Base-by-base conservation (phyloP, 2,113 vertebrate species). In the Phainopepla nitens region DNA sequence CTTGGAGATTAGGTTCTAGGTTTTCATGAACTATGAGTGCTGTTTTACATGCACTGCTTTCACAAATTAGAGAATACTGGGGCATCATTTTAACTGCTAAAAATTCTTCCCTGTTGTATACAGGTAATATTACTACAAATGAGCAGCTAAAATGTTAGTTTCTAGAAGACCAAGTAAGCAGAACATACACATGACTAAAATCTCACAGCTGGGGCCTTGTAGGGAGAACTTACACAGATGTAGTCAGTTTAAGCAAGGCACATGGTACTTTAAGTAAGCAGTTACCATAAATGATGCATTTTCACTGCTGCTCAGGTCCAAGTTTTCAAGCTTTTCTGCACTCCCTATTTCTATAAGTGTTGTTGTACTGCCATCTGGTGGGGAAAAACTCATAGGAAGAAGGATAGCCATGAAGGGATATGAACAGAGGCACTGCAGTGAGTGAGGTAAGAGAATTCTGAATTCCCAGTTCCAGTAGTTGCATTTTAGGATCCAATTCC, bases 301-400 rank as follows among this genome's bases (percentile, higher is more conserved):
- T 96, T 87, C 81, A 87, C 50, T 2, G 4, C 61, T 45, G 36
- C 39, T 39, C 51, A 88, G 51, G 22, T 33, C 18, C 39, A 64
- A 79, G 17, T 7, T 21, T 51, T 54, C 76, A 80, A 57, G 53
- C 10, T 44, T 60, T 72, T 57, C 51, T 15, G 27, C 36, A 13
- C 19, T 61, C 25, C 16, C 13, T 21, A 3, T 47, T n/a, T 64
- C 62, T 57, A 1, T 64, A 72, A 28, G 53, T 35, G 94, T 64
- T 94, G 90, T 27, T 79, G 17, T 94, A 96, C 94, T 98, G 97
- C 97, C 98, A 98, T 93, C 98, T 98, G 97, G 83, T 86, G 98
- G 93, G 21, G 41, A 91, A 93, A 23, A 23, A 4, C 11, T 22
- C 25, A 71, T 28, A 73, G 45, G 35, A 45, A 70, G 15, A 33